Percentiles rank a stretch among this genome's conserved stretches.
phyloP scores from a whole-genome alignment of 2,113 vertebrate species.

The Phylloscopus trochilus region DNA sequence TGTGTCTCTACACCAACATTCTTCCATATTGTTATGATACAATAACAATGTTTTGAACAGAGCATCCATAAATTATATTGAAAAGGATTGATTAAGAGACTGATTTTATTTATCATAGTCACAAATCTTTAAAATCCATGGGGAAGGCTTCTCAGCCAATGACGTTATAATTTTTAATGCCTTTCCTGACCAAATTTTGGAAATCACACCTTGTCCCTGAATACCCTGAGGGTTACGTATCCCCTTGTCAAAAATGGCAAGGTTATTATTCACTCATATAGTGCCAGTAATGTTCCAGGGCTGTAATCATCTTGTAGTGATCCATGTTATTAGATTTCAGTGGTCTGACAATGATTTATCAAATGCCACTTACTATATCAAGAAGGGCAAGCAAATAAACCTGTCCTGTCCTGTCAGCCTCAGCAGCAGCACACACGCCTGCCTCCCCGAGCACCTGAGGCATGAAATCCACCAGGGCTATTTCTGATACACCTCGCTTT shows the following conservation, averaged over 20 bases:
- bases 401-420: neutral
- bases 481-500: neutral
- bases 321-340: constrained; percentile 18
- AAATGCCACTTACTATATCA: neutral
- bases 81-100: neutral
- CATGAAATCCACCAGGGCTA: neutral
- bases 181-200: neutral
- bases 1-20: neutral
- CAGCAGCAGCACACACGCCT: neutral
- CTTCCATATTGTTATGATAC: neutral
- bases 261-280: neutral
- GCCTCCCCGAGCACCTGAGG: neutral
- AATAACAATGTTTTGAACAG: neutral
- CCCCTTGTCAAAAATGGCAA: neutral
- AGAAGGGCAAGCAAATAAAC: constrained; percentile 9
- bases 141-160: neutral
- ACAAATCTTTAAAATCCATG: neutral
- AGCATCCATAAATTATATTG: neutral
- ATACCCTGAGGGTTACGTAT: neutral
- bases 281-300: neutral
- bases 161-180: neutral
- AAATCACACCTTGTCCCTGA: neutral
- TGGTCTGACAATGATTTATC: neutral
- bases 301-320: neutral
- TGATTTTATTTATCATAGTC: neutral